These are phyloP conservation scores for Canis aureus DNA, from an alignment of 2,113 vertebrate genomes.

Conservation along the genomic window DNA sequence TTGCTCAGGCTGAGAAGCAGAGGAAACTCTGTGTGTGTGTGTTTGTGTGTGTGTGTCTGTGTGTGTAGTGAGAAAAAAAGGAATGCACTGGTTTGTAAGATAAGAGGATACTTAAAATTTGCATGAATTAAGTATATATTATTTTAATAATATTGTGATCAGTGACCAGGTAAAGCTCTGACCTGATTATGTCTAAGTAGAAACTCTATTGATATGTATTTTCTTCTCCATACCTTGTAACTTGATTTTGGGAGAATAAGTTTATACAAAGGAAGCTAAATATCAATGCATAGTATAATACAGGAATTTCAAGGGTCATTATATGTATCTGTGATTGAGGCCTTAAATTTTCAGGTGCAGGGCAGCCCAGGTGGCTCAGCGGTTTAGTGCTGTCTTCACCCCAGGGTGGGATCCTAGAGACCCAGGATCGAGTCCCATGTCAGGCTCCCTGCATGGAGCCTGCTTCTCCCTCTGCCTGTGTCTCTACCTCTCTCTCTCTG, in stretches of 20 bases:
- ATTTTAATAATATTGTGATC: background rate
- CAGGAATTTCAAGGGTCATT: background rate
- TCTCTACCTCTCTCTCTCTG: no score
- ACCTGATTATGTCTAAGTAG: background rate
- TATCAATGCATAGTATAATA: background rate
- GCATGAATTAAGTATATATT: background rate
- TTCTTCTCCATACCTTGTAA: background rate
- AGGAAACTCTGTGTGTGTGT: background rate
- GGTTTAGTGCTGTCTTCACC: no score
- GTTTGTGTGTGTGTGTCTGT: background rate
- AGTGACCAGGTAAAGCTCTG: background rate
- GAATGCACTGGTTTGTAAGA: background rate
- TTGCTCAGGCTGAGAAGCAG: background rate
- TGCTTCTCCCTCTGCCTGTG: no score
- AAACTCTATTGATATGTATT: background rate
- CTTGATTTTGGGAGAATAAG: background rate
- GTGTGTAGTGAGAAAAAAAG: accelerated
- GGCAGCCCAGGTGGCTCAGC: no score
- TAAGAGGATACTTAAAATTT: background rate
- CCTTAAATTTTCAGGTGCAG: background rate
- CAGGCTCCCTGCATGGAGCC: no score
- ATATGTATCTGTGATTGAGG: accelerated
- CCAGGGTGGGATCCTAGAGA: no score
- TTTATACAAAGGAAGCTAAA: background rate
- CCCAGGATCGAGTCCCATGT: no score